Base-by-base conservation (phyloP, 2,888 invertebrate species). In the Campoplex nolae region DNA sequence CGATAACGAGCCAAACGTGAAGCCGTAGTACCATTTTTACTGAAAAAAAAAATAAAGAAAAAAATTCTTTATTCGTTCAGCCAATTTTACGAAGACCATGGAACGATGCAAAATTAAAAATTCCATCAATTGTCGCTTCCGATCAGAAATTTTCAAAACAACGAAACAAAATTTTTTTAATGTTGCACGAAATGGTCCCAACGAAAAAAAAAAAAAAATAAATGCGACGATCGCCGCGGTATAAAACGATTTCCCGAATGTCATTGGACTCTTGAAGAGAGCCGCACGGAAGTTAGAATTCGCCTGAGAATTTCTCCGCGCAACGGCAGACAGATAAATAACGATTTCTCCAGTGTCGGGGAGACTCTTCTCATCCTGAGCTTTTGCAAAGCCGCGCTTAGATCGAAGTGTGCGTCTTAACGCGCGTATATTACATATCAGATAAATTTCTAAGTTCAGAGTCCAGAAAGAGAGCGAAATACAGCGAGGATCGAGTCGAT, bases 401-500 rank as follows among this genome's bases (percentile, higher is more conserved):
- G 28, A 58, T 11, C 42, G 42, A 38, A 38, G 42, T 38, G 42
- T 38, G 38, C 3, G 38, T 42, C 62, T 58, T 13, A 28, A 11
- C 32, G 16, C 11, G 45, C 23, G 45, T 70, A 23, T 16, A 70
- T 70, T 45, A 45, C 70, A 62, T 28, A 62, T 28, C 58, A 45
- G 76, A n/a, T 28, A 76, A 76, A 62, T 62, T 76, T 62, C 38
- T 76, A 62, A 42, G 48, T 62, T 62, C 62, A 45, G 62, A 45
- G 62, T 76, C 45, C 62, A 45, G n/a, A 65, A 7, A 7, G 42
- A 77, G 38, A 42, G 38, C 32, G 51, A 23, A 23, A 23, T 23
- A 23, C 28, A 48, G n/a, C 54, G 32, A 35, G 9, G 28, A 58
- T 56, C 48, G 38, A 4, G 32, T 7, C 13, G 58, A 65, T 67